Percentiles rank a stretch among this genome's conserved stretches.
phyloP scores from a whole-genome alignment of 2,113 vertebrate genomes.

The Grallaria varia region DNA sequence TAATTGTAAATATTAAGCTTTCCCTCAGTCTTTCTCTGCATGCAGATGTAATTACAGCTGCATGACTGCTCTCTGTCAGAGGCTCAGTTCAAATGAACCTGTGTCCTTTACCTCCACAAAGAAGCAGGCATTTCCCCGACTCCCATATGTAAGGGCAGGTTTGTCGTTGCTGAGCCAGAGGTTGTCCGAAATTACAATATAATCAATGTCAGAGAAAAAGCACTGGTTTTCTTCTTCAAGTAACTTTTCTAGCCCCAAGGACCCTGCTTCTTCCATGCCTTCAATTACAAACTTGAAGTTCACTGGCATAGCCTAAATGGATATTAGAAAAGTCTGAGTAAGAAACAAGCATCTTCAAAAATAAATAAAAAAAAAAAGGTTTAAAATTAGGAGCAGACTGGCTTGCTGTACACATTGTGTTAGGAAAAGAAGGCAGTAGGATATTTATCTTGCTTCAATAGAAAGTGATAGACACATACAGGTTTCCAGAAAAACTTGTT shows the following conservation, averaged over 20 bases:
- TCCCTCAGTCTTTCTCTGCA: neutral
- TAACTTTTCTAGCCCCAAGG: slow-evolving; percentile 71
- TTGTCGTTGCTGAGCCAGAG: slow-evolving; percentile 73
- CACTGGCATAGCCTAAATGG: slow-evolving; percentile 72
- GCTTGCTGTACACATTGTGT: neutral
- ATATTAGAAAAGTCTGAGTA: neutral
- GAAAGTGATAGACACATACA: neutral
- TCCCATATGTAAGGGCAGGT: slow-evolving; percentile 75
- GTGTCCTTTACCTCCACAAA: slow-evolving; percentile 71
- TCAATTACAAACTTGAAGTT: slow-evolving; percentile 81
- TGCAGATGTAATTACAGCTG: neutral
- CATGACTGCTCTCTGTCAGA: neutral
- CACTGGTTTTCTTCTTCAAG: slow-evolving; percentile 45
- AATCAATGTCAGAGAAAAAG: slow-evolving; percentile 77
- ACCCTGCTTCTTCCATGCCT: slow-evolving; percentile 81
- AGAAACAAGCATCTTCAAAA: neutral
- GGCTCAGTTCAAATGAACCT: neutral
- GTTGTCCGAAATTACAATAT: slow-evolving; percentile 78
- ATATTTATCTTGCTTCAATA: neutral
- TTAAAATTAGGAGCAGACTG: neutral
- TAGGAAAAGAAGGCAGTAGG: neutral
- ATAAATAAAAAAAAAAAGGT: neutral
- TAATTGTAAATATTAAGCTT: neutral
- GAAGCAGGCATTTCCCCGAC: slow-evolving; percentile 76
- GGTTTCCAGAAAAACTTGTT: neutral